These are phyloP conservation scores for Endomychus coccineus DNA, from an alignment of 2,888 invertebrate genomes.

Conservation along the genomic window DNA sequence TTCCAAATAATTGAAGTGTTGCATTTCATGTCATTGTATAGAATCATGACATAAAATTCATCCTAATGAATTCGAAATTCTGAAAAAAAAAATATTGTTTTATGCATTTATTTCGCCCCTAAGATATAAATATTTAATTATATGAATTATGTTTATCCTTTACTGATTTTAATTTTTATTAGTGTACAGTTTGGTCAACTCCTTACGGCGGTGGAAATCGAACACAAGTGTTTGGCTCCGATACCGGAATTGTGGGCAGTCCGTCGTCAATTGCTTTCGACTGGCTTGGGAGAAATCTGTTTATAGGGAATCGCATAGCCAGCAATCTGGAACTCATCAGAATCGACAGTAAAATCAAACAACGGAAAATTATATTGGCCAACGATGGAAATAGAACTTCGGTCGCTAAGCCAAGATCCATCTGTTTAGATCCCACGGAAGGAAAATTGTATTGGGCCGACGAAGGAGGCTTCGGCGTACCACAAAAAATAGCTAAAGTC, in stretches of 20 bases:
- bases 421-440: constrained; percentile 87
- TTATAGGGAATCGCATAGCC: constrained; percentile 81
- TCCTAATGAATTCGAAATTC: too few relatives aligned
- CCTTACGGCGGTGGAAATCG: constrained; percentile 80
- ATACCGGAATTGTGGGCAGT: constrained; percentile 82
- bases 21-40: too few relatives aligned
- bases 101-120: background rate
- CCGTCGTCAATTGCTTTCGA: constrained; percentile 91
- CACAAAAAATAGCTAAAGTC: constrained; percentile 80
- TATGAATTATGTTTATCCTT: too few relatives aligned
- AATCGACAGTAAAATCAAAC: constrained; percentile 76
- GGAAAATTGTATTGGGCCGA: constrained; percentile 97
- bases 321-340: constrained; percentile 86
- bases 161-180: constrained; percentile 21
- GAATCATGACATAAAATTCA: too few relatives aligned
- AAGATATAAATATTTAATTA: background rate
- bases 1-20: too few relatives aligned
- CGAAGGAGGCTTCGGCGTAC: constrained; percentile 84
- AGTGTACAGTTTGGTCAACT: constrained; percentile 80
- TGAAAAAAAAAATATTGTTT: constrained; percentile 6
- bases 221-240: constrained; percentile 71
- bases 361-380: constrained; percentile 76
- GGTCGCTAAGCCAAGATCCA: constrained; percentile 78
- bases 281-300: constrained; percentile 93
- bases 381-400: constrained; percentile 83